Evolutionary conservation across 2,888 invertebrate genomes (phyloP).

Genomic region (Augiades crinisus): DNA sequence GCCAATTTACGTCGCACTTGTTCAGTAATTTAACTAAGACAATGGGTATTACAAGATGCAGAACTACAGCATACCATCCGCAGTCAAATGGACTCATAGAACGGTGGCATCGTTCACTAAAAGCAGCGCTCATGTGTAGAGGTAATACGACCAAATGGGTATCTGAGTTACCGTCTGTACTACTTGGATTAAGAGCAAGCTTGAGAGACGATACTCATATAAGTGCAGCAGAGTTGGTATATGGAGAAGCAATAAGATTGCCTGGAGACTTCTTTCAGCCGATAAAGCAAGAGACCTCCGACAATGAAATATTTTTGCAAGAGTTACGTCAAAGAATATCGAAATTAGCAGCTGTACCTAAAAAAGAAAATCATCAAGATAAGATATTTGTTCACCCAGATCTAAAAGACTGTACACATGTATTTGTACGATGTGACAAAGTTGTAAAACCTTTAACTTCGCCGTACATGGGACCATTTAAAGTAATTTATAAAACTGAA

Average conservation of each 20-base stretch:
- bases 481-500: constrained; percentile 18
- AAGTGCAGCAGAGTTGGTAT: constrained; percentile 37
- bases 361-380: neutral
- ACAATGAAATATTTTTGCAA: neutral
- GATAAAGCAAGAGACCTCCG: neutral
- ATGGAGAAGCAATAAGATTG: constrained; percentile 35
- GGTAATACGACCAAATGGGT: constrained; percentile 32
- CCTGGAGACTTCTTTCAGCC: constrained; percentile 37
- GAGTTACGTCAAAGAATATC: constrained; percentile 1
- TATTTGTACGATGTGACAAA: constrained; percentile 23
- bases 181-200: constrained; percentile 33
- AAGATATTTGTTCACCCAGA: constrained; percentile 23
- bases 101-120: no score
- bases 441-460: constrained; percentile 17
- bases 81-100: no score
- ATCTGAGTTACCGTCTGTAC: constrained; percentile 32
- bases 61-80: no score
- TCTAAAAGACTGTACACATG: constrained; percentile 21
- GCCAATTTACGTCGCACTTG: constrained; percentile 19
- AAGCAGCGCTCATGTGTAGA: no score
- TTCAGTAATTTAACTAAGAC: constrained; percentile 27
- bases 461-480: constrained; percentile 21
- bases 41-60: constrained; percentile 30
- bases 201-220: constrained; percentile 27
- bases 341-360: constrained; percentile 1